A percentile compares a stretch with the other conserved stretches of the same genome.
phyloP scores from a whole-genome alignment of 2,113 vertebrate species.

The Apeltes quadracus region DNA sequence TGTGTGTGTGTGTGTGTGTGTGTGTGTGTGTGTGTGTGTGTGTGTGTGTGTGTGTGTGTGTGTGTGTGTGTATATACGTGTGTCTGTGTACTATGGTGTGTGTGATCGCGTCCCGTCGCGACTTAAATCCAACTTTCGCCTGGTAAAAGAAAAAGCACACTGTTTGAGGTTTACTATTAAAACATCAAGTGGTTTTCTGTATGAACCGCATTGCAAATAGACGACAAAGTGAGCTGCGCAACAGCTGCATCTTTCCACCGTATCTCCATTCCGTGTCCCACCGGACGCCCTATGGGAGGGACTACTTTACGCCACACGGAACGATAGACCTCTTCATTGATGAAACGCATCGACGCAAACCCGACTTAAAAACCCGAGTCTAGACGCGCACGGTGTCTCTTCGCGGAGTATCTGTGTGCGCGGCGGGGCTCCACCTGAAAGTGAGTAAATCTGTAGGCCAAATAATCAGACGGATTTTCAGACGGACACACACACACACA shows the following conservation, averaged over 20 bases:
- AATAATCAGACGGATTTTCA: constrained; percentile 9
- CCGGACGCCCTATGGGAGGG: constrained; percentile 56
- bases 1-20: not conserved
- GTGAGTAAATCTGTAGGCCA: constrained; percentile 52
- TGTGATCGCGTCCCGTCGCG: not conserved
- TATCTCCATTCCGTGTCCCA: not conserved
- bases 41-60: not conserved
- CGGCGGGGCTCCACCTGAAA: not conserved
- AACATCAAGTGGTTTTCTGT: too few relatives aligned
- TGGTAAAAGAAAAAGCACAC: not conserved
- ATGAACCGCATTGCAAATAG: not conserved
- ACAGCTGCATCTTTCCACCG: too few relatives aligned
- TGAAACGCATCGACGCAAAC: not conserved
- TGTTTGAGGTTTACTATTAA: rapidly evolving
- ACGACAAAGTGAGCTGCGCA: too few relatives aligned
- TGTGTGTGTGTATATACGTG: too few relatives aligned
- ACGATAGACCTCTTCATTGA: not conserved
- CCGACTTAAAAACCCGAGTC: not conserved
- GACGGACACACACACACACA: not conserved
- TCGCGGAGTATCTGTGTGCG: not conserved
- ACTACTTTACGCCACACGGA: constrained; percentile 33
- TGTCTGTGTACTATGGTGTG: too few relatives aligned
- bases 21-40: not conserved
- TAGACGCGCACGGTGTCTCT: rapidly evolving
- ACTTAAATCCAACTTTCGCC: not conserved